Base-by-base conservation (phyloP, 2,113 vertebrate species). In the Campylorhamphus procurvoides region DNA sequence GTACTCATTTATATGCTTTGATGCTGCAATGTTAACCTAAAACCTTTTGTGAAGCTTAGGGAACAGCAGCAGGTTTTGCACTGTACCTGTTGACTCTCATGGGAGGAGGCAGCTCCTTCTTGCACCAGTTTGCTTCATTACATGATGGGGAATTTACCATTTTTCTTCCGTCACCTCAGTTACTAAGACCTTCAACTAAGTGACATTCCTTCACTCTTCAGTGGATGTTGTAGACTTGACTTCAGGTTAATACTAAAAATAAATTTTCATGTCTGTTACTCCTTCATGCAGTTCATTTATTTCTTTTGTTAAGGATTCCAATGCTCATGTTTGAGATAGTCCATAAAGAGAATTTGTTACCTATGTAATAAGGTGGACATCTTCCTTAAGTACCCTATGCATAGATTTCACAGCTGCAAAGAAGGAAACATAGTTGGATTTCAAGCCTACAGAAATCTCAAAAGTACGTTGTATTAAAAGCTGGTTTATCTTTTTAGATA, bases 311-410 rank as follows among this genome's bases (percentile, higher is more conserved):
- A 60, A 74, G 20, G 14, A 6, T 33, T 86, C 3, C 33, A 24
- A 0, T 44, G 17, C 13, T 84, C 1, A 1, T 69, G 8, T 18
- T 50, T 72, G 47, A 63, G 47, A 17, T 35, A 19, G 3, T 20
- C 42, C 9, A 66, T 18, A 33, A 37, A 56, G 13, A 49, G 3
- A 44, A 39, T 58, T 56, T 67, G 12, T 59, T 44, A 27, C 7
- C 7, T 58, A 0, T 53, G 12, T 37, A 19, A 24, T 46, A 35
- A 69, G 12, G 5, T 49, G 15, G 18, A 5, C 2, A 1, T 46
- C 1, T 60, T 68, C 24, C 39, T 74, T 40, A 15, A 58, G 23
- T 33, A 44, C 1, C 0, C 3, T 53, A 11, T 39, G 7, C 27
- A 7, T 71, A 40, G 60, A 56, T 63, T 79, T 19, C 3, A 3